Conservation (phyloP, 23 tunicate genomes). For the Ascidia mentula region DNA sequence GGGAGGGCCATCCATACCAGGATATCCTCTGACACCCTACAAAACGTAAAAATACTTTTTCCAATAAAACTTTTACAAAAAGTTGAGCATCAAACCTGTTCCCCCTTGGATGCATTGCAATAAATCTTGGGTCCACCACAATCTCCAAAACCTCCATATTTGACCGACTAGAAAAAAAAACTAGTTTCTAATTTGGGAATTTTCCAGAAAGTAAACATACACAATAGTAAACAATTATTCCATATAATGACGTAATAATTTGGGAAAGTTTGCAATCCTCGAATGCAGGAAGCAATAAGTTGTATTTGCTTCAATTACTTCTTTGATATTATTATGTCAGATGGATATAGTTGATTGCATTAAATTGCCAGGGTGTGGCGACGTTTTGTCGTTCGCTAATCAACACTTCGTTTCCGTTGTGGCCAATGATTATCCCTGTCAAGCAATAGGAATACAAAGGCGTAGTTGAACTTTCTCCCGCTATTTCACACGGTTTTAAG, state of each 20-base stretch:
- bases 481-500: background rate
- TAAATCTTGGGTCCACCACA: slow-evolving; percentile 43
- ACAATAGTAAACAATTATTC: too few species aligned
- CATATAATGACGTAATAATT: too few species aligned
- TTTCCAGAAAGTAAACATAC: too few species aligned
- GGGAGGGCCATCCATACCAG: slow-evolving; percentile 48
- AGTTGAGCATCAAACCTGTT: slow-evolving; percentile 49
- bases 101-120: slow-evolving; percentile 95
- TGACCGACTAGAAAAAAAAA: background rate
- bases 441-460: background rate
- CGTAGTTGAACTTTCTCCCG: background rate
- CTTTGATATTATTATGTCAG: too few species aligned
- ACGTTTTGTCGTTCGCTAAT: background rate
- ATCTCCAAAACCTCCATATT: slow-evolving; percentile 1
- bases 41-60: background rate
- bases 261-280: too few species aligned
- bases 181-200: too few species aligned
- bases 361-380: background rate
- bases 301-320: too few species aligned
- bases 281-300: too few species aligned
- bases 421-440: background rate
- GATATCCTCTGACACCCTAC: slow-evolving; percentile 55
- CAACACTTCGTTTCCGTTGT: background rate
- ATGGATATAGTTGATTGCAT: background rate
- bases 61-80: background rate